A percentile compares a stretch with the other conserved stretches of the same genome.
phyloP scores from a whole-genome alignment of 1,140 invertebrate species.

The Drosophila lini region DNA sequence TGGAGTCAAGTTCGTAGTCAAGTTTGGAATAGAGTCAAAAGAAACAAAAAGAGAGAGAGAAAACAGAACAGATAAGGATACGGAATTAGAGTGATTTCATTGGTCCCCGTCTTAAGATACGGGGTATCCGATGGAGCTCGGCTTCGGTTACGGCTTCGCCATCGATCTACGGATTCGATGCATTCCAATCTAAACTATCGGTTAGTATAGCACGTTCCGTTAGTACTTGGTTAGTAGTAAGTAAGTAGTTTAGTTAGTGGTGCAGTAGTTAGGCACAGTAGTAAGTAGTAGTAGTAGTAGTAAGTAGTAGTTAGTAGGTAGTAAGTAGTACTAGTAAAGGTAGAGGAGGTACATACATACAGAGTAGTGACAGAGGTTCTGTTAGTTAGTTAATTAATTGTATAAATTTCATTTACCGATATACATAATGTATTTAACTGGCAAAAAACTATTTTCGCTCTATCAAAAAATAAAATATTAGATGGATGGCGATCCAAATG shows the following conservation, averaged over 20 bases:
- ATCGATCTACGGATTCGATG: slow-evolving; percentile 43
- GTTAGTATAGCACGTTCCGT: slow-evolving; percentile 46
- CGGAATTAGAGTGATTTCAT: slow-evolving; percentile 62
- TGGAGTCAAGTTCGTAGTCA: not conserved
- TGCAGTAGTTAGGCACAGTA: slow-evolving; percentile 42
- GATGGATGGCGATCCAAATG: slow-evolving; percentile 50
- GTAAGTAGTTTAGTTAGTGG: slow-evolving; percentile 30
- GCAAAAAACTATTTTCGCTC: slow-evolving; percentile 45
- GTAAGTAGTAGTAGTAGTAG: slow-evolving; percentile 32
- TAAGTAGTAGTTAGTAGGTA: slow-evolving; percentile 19
- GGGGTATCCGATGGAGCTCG: slow-evolving; percentile 20
- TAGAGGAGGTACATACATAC: slow-evolving; percentile 46
- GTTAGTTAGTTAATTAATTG: slow-evolving; percentile 24
- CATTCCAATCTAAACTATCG: slow-evolving; percentile 50
- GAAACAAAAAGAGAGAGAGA: slow-evolving; percentile 63
- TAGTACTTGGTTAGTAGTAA: slow-evolving; percentile 46
- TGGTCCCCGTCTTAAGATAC: slow-evolving; percentile 32
- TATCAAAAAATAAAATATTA: slow-evolving; percentile 41
- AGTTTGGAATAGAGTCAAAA: slow-evolving; percentile 43
- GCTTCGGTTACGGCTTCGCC: slow-evolving; percentile 20
- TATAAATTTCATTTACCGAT: slow-evolving; percentile 18
- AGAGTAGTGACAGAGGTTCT: slow-evolving; percentile 22
- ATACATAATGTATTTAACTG: slow-evolving; percentile 7
- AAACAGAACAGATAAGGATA: slow-evolving; percentile 68
- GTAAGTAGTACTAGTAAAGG: slow-evolving; percentile 29